Percentiles rank a stretch among this genome's conserved stretches.
Conservation (phyloP, 2,888 invertebrate species). For the Byasa hedistus region DNA sequence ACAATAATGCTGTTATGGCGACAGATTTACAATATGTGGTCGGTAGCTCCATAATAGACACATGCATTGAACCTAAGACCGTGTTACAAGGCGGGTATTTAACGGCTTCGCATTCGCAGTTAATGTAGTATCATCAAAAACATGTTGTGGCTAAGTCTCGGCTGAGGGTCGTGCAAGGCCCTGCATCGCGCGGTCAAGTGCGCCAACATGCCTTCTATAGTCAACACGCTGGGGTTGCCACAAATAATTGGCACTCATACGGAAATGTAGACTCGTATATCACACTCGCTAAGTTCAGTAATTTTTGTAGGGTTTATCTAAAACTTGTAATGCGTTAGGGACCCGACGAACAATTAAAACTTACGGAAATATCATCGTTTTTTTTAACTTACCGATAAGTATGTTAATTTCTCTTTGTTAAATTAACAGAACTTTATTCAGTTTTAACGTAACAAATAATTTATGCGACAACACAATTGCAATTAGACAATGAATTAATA, state of each 20-base stretch:
- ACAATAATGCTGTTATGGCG: no score
- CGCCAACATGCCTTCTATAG: slow-evolving; percentile 49
- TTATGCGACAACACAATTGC: not conserved
- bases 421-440: not conserved
- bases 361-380: slow-evolving; percentile 1
- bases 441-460: not conserved
- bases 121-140: slow-evolving; percentile 17
- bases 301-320: not conserved
- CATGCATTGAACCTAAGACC: no score
- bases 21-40: no score
- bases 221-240: slow-evolving; percentile 30
- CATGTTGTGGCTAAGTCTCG: slow-evolving; percentile 35
- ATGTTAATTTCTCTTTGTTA: not conserved
- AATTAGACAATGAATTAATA: not conserved
- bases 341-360: not conserved
- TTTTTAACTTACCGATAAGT: not conserved
- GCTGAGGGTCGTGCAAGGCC: slow-evolving; percentile 43
- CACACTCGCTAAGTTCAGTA: slow-evolving; percentile 1
- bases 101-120: not conserved
- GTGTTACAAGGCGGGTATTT: no score
- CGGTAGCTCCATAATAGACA: no score
- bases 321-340: not conserved
- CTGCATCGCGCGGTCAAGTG: slow-evolving; percentile 53
- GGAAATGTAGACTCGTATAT: slow-evolving; percentile 19
- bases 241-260: slow-evolving; percentile 14